Conservation (phyloP, 2,888 invertebrate species). For the Apodemia hepburni region DNA sequence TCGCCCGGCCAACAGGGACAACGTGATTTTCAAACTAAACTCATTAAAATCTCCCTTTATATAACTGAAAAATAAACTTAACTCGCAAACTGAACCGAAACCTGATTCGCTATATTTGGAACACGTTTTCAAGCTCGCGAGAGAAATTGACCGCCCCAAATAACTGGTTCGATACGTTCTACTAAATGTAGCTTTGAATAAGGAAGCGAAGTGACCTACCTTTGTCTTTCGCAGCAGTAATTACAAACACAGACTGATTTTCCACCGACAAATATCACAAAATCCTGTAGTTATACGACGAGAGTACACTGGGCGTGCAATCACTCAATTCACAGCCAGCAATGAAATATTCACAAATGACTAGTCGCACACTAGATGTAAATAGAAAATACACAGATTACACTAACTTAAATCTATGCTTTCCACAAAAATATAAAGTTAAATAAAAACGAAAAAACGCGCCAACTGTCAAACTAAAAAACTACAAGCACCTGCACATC, state of each 20-base stretch:
- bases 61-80: constrained; percentile 35
- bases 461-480: constrained; percentile 80
- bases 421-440: constrained; percentile 47
- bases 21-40: constrained; percentile 43
- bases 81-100: constrained; percentile 34
- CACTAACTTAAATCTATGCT: constrained; percentile 77
- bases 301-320: constrained; percentile 66
- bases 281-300: constrained; percentile 66
- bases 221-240: constrained; percentile 51
- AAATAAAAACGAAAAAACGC: constrained; percentile 71
- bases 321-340: constrained; percentile 72
- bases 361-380: constrained; percentile 68
- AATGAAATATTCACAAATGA: constrained; percentile 66
- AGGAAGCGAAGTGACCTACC: constrained; percentile 47
- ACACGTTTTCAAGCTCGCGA: constrained; percentile 48
- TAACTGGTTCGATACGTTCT: constrained; percentile 36
- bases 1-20: constrained; percentile 67
- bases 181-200: constrained; percentile 23
- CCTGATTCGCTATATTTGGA: constrained; percentile 65
- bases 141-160: constrained; percentile 54
- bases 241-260: constrained; percentile 49
- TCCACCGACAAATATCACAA: constrained; percentile 67
- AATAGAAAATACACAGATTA: constrained; percentile 76
- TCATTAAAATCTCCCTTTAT: constrained; percentile 39
- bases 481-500: constrained; percentile 77